These are phyloP conservation scores for Gortyna flavago DNA, from an alignment of 2,888 invertebrate genomes.

Conservation along the genomic window DNA sequence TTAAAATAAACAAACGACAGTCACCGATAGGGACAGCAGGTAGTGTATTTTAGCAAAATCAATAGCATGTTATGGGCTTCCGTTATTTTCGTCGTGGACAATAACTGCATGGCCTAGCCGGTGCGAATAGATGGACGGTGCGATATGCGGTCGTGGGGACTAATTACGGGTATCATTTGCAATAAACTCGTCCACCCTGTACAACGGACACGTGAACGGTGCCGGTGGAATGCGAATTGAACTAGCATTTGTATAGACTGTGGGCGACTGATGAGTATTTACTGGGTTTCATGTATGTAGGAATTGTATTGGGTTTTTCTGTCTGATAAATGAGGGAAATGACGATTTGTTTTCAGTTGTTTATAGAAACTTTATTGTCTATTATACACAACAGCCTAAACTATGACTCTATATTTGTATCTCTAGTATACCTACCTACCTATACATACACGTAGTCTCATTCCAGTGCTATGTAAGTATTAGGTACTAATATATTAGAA, in stretches of 20 bases:
- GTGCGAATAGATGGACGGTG: constrained; percentile 83
- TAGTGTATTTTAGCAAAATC: constrained; percentile 82
- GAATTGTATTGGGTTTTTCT: constrained; percentile 42
- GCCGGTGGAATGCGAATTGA: constrained; percentile 54
- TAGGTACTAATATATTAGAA: neutral
- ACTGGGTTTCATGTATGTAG: constrained; percentile 42
- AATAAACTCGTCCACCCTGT: constrained; percentile 81
- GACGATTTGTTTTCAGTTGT: constrained; percentile 22
- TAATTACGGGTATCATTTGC: constrained; percentile 89
- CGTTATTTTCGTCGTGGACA: constrained; percentile 83
- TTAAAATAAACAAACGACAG: constrained; percentile 58
- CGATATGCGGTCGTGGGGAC: constrained; percentile 77
- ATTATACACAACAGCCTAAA: neutral
- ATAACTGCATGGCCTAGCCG: constrained; percentile 69
- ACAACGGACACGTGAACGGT: constrained; percentile 45
- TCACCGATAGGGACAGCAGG: constrained; percentile 62
- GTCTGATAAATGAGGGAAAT: constrained; percentile 27
- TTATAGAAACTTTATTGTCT: constrained; percentile 1
- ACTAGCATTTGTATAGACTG: constrained; percentile 39
- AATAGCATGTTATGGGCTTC: constrained; percentile 79
- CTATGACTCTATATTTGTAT: neutral
- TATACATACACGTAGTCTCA: neutral
- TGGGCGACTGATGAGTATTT: constrained; percentile 40
- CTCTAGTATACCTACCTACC: neutral
- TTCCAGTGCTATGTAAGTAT: neutral